These are phyloP conservation scores for Nestor notabilis DNA, from an alignment of 2,113 vertebrate species.

Conservation along the genomic window DNA sequence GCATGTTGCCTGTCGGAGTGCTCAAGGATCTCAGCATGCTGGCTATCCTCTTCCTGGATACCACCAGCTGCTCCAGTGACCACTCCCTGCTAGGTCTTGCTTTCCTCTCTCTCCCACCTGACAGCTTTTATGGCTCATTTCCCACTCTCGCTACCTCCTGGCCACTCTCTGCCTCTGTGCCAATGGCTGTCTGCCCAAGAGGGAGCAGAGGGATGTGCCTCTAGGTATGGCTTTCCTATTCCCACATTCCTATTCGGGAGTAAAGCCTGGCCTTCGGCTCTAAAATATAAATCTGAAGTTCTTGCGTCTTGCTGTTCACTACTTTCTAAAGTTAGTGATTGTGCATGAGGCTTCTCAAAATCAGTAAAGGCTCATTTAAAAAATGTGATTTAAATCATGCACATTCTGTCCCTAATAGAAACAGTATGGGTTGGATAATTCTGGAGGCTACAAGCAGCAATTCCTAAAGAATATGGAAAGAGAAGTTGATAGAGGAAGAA, in stretches of 20 bases:
- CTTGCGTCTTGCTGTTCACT: not conserved
- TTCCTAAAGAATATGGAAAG: constrained; percentile 85
- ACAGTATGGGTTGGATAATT: constrained; percentile 87
- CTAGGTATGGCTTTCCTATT: not conserved
- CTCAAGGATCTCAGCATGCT: not conserved
- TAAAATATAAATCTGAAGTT: not conserved
- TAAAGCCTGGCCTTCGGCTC: not conserved
- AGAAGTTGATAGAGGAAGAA: constrained; percentile 83
- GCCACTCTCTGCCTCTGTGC: not conserved
- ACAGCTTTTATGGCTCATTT: not conserved
- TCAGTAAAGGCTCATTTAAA: not conserved
- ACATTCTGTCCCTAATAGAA: constrained; percentile 73
- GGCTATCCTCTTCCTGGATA: not conserved
- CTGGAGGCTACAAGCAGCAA: constrained; percentile 89
- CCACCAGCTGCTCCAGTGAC: not conserved
- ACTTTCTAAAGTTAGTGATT: not conserved
- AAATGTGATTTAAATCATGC: not conserved
- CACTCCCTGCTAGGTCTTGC: not conserved
- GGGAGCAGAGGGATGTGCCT: not conserved
- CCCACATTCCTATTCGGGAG: not conserved
- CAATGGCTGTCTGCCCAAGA: not conserved
- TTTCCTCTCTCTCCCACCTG: not conserved
- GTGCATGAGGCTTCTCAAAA: not conserved
- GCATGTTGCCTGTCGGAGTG: not conserved
- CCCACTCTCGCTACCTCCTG: not conserved